Percentiles rank a stretch among this genome's conserved stretches.
phyloP scores from a whole-genome alignment of 2,113 vertebrate species.

The Crotalus helleri region DNA sequence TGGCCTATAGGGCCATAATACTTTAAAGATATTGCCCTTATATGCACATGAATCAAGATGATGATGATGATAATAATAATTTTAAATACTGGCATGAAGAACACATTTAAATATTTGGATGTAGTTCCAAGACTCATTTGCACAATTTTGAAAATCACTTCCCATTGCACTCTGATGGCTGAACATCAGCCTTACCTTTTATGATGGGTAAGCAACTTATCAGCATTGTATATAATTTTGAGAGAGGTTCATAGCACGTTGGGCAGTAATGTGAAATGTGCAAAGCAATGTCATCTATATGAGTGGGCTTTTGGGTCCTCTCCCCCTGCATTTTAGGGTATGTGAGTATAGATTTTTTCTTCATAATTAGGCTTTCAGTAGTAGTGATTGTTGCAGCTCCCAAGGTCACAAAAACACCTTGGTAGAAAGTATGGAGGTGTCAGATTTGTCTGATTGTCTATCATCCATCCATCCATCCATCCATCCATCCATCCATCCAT shows the following conservation, averaged over 20 bases:
- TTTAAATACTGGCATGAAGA: not conserved
- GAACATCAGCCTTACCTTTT: not conserved
- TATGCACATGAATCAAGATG: not conserved
- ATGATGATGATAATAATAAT: not conserved
- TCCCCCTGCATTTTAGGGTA: not conserved
- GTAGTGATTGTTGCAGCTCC: not conserved
- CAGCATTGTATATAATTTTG: not conserved
- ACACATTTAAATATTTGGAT: not conserved
- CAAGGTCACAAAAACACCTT: not conserved
- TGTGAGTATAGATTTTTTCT: not conserved
- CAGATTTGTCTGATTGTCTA: not conserved
- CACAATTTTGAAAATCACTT: not conserved
- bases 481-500: no score
- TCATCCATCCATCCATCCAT: not conserved
- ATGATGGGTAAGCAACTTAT: not conserved
- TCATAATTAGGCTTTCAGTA: not conserved
- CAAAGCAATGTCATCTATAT: not conserved
- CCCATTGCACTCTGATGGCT: not conserved
- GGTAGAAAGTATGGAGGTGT: not conserved
- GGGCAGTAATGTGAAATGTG: not conserved
- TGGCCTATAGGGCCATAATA: not conserved
- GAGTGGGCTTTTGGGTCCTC: not conserved
- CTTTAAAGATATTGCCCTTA: not conserved
- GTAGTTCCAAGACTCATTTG: not conserved
- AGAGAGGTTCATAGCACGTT: not conserved